A percentile compares a stretch with the other conserved stretches of the same genome.
phyloP scores from a whole-genome alignment of 2,113 vertebrate genomes.

The Hypocryptadius cinnamomeus region DNA sequence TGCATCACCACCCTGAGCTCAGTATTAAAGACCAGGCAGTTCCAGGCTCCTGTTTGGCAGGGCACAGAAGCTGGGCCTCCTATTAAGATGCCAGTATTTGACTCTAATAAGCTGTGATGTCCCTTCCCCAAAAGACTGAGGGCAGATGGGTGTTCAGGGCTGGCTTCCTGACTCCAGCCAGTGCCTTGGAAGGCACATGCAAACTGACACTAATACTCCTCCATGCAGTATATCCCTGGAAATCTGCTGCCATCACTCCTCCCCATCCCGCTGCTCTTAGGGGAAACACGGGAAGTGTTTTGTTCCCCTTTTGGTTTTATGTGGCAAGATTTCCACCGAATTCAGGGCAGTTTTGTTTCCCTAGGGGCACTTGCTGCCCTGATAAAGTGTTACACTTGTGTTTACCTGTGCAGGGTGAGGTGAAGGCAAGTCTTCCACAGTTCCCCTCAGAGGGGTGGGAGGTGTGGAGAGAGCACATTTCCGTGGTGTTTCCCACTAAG shows the following conservation, averaged over 20 bases:
- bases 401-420: not conserved
- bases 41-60: not conserved
- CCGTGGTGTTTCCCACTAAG: not conserved
- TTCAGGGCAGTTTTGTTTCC: not conserved
- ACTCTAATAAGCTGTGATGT: conserved; percentile 39
- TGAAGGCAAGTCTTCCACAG: conserved; percentile 35
- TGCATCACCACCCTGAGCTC: not conserved
- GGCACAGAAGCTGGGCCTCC: not conserved
- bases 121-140: not conserved
- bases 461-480: not conserved
- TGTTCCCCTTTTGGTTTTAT: not conserved
- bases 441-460: not conserved
- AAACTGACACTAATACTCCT: conserved; percentile 13
- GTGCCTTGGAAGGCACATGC: not conserved
- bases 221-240: not conserved
- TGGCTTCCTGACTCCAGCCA: conserved; percentile 11
- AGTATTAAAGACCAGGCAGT: not conserved
- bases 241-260: not conserved
- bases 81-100: not conserved
- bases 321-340: not conserved
- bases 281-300: not conserved
- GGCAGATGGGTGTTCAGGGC: conserved; percentile 7
- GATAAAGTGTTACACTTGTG: not conserved
- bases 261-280: not conserved
- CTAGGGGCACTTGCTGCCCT: not conserved